These are phyloP conservation scores for Mandrillus leucophaeus DNA, from an alignment of 2,113 vertebrate species.

Conservation along the genomic window DNA sequence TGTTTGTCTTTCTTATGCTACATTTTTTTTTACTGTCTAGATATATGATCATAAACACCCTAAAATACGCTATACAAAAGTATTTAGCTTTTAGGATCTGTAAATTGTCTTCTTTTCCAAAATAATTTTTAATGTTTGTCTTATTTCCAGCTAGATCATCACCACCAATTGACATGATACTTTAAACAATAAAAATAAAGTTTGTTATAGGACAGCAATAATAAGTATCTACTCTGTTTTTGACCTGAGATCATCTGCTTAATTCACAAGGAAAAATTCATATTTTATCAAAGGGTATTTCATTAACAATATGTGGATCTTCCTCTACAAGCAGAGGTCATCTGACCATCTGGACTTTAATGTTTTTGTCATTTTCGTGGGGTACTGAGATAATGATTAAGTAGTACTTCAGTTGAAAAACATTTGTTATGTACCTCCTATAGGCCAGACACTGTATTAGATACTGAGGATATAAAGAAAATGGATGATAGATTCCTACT, in stretches of 20 bases:
- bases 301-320: background rate
- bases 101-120: background rate
- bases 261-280: background rate
- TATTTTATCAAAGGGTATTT: background rate
- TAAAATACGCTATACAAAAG: background rate
- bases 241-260: background rate
- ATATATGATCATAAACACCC: too few relatives aligned
- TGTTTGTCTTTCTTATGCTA: background rate
- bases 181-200: background rate
- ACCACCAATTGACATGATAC: background rate
- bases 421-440: too few relatives aligned
- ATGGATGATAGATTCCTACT: background rate
- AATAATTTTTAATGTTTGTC: background rate
- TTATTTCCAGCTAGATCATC: background rate
- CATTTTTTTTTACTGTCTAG: background rate
- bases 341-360: background rate
- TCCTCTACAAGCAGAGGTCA: background rate
- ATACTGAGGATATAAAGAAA: background rate
- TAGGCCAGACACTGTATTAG: background rate
- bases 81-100: background rate
- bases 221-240: background rate
- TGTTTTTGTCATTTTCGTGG: background rate
- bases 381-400: background rate
- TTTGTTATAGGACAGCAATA: background rate
- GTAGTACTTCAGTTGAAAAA: background rate